A percentile compares a stretch with the other conserved stretches of the same genome.
phyloP scores from a whole-genome alignment of 2,888 invertebrate species.

The Teleiodes luculella region DNA sequence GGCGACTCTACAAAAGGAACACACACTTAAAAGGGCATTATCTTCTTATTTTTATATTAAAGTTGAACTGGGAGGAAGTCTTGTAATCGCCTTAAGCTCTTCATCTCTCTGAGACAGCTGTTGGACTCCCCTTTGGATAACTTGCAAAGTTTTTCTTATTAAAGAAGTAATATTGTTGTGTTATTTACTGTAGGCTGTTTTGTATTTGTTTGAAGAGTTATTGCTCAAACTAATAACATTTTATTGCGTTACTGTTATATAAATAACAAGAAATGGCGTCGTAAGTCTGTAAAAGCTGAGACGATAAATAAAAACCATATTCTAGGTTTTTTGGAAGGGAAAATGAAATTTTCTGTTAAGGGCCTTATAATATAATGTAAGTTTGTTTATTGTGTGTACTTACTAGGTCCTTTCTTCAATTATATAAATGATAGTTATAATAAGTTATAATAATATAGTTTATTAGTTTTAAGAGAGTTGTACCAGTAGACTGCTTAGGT shows the following conservation, averaged over 20 bases:
- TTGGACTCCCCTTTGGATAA: slow-evolving; percentile 25
- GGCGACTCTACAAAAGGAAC: slow-evolving; percentile 41
- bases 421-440: too few species aligned
- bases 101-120: slow-evolving; percentile 67
- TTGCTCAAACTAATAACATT: background rate
- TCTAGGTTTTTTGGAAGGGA: too few species aligned
- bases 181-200: slow-evolving; percentile 1
- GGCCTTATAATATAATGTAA: too few species aligned
- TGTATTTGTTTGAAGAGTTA: background rate
- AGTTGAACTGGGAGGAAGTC: slow-evolving; percentile 55
- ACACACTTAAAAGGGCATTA: slow-evolving; percentile 65
- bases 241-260: background rate
- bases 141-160: slow-evolving; percentile 16
- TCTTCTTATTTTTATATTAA: slow-evolving; percentile 72
- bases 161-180: slow-evolving; percentile 7
- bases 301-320: too few species aligned
- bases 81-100: slow-evolving; percentile 73
- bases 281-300: too few species aligned
- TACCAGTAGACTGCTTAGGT: too few species aligned
- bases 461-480: too few species aligned
- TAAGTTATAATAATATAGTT: too few species aligned
- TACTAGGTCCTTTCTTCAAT: too few species aligned
- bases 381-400: too few species aligned
- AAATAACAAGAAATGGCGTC: too few species aligned
- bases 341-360: too few species aligned